phyloP scores from a whole-genome alignment of 2,888 invertebrate genomes.

The Falcaria lacertinaria region DNA sequence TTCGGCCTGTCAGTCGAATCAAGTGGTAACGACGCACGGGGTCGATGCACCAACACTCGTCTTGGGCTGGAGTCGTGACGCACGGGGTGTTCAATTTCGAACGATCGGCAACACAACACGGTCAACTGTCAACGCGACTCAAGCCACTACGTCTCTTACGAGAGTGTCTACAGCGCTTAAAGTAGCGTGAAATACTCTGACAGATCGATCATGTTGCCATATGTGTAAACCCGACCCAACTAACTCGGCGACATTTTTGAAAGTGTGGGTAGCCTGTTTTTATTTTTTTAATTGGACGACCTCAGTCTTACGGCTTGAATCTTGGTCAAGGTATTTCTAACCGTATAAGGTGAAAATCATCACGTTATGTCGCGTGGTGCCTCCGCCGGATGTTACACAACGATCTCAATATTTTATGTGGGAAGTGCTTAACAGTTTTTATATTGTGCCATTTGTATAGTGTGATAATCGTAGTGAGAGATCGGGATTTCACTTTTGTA shows the following conservation, averaged over 20 bases:
- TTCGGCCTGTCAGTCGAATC: constrained; percentile 30
- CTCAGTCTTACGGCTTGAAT: constrained; percentile 29
- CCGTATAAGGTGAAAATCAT: constrained; percentile 50
- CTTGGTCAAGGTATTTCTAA: constrained; percentile 52
- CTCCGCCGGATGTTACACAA: constrained; percentile 45
- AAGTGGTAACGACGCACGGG: constrained; percentile 32
- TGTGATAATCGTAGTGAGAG: constrained; percentile 59
- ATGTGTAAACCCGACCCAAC: not conserved
- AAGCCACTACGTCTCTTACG: constrained; percentile 18
- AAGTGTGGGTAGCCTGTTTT: constrained; percentile 32
- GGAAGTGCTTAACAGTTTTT: constrained; percentile 51
- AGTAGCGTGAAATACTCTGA: not conserved
- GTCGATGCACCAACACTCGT: constrained; percentile 48
- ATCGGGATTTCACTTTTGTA: constrained; percentile 68
- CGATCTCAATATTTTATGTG: constrained; percentile 46
- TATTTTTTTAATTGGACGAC: constrained; percentile 22
- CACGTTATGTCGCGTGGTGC: constrained; percentile 37
- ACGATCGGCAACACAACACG: constrained; percentile 27
- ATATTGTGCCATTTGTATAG: constrained; percentile 45
- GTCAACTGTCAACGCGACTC: constrained; percentile 35
- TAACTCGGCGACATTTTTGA: constrained; percentile 12
- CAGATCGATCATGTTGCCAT: not conserved
- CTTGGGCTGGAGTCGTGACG: constrained; percentile 36
- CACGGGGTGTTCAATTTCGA: constrained; percentile 46
- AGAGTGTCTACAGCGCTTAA: not conserved